A percentile compares a stretch with the other conserved stretches of the same genome.
phyloP scores from a whole-genome alignment of 1,140 invertebrate genomes.

The Proales similis region DNA sequence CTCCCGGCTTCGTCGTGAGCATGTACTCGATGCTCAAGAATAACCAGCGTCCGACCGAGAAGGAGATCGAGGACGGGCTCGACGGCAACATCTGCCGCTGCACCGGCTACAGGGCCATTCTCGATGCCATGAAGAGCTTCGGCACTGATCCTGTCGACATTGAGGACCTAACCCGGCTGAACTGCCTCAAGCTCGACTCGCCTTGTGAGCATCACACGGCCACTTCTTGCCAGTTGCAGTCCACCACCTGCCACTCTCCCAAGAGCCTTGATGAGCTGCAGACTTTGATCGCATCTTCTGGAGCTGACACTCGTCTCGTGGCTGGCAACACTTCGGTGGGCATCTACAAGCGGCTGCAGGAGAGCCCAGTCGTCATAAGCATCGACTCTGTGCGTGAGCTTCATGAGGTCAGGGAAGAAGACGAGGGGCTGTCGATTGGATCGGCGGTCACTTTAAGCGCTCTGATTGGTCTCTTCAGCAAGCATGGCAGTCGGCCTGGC shows the following conservation, averaged over 20 bases:
- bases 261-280: constrained; percentile 21
- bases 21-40: constrained; percentile 44
- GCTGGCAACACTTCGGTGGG: constrained; percentile 30
- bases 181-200: constrained; percentile 23
- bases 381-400: constrained; percentile 6
- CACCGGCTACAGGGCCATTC: constrained; percentile 52
- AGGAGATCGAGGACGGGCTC: constrained; percentile 45
- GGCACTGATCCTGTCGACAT: constrained; percentile 28
- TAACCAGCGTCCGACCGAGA: constrained; percentile 42
- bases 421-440: background rate
- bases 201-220: too few species aligned
- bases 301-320: constrained; percentile 5
- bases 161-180: constrained; percentile 12
- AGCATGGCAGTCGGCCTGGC: background rate
- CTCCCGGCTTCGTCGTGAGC: constrained; percentile 52
- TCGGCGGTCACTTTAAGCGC: background rate
- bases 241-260: too few species aligned
- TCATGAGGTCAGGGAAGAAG: background rate
- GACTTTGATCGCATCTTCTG: background rate
- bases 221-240: too few species aligned
- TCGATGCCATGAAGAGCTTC: constrained; percentile 43
- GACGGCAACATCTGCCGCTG: constrained; percentile 51
- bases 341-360: constrained; percentile 40
- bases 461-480: background rate
- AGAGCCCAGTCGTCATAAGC: constrained; percentile 28